Evolutionary conservation across 2,888 invertebrate genomes (phyloP), one percentile per base, ranked within the genome.

Genomic region (Dryococelus australis): DNA sequence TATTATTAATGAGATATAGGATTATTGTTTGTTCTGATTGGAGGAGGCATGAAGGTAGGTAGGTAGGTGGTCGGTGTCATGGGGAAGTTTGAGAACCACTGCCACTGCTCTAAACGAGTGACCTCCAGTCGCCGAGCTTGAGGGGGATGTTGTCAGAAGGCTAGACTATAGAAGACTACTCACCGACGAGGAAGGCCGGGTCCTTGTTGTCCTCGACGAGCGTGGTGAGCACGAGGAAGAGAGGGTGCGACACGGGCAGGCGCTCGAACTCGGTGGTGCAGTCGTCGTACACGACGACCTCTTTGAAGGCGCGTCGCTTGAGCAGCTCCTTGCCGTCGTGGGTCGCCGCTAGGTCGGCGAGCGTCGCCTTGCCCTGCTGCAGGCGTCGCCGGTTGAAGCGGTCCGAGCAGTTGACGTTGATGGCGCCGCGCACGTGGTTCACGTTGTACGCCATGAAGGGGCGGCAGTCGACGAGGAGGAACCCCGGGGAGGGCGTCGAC

Each of bases 361-460:
- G 91, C 5, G 94, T 94, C 16, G 95, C 95, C 90, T 95, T 95
- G 20, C 96, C 95, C 90, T 94, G 94, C 91, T 95, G 95, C 89
- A 96, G 92, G 47, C 96, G 92, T 89, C 95, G 93, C 88, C 95
- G 93, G 91, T 95, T 95, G 91, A 96, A 95, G 85, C 96, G 93
- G 91, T 96, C 96, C 65, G 95, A 94, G 91, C 96, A 96, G 91
- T 95, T 96, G 89, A 96, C 94, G 92, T 96, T 96, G 90, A 95
- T 94, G 43, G 95, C 95, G 79, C 95, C 95, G 87, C 93, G 93
- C 89, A 96, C 94, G 92, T 96, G 96, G 91, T 94, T 94, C 89
- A 94, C 93, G 91, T 96, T 96, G 93, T 95, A 96, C 88, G 95
- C 94, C 89, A 96, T 94, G 91, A 96, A 96, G 2, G 96, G 94